These are phyloP conservation scores for Lamellibrachia satsuma DNA, from an alignment of 2,888 invertebrate species.

Conservation along the genomic window DNA sequence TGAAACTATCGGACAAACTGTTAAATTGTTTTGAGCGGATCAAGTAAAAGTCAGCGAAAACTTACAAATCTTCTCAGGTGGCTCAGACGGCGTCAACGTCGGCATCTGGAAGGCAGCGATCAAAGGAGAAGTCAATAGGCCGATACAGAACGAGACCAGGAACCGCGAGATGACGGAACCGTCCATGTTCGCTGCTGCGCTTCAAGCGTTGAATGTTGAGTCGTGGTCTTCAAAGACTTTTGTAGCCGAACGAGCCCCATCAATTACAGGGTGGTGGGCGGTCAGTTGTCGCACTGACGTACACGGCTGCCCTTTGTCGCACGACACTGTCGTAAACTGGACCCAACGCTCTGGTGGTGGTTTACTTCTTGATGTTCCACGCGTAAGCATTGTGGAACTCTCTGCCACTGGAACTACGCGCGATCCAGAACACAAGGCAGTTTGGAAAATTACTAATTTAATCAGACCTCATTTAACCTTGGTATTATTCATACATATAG, in stretches of 20 bases:
- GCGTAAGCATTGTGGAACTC: too few relatives aligned
- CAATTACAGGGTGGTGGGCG: background rate
- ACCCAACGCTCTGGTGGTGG: too few relatives aligned
- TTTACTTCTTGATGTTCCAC: too few relatives aligned
- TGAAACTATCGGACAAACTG: too few relatives aligned
- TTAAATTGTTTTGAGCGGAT: too few relatives aligned
- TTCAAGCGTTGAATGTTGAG: background rate
- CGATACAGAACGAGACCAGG: background rate
- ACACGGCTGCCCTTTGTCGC: background rate
- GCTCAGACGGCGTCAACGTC: background rate
- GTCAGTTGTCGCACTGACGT: background rate
- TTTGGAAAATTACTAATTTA: too few relatives aligned
- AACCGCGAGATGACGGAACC: background rate
- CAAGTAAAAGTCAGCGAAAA: background rate
- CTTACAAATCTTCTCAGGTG: background rate
- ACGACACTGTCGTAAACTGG: background rate
- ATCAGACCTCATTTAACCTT: too few relatives aligned
- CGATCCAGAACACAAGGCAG: too few relatives aligned
- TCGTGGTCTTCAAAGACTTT: background rate
- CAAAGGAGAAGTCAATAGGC: background rate
- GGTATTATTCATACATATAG: too few relatives aligned
- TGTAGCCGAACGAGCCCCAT: background rate
- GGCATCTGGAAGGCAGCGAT: background rate
- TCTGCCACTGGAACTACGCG: too few relatives aligned
- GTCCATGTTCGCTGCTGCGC: background rate